phyloP scores from a whole-genome alignment of 1,140 invertebrate genomes.

The Cephus cinctus region DNA sequence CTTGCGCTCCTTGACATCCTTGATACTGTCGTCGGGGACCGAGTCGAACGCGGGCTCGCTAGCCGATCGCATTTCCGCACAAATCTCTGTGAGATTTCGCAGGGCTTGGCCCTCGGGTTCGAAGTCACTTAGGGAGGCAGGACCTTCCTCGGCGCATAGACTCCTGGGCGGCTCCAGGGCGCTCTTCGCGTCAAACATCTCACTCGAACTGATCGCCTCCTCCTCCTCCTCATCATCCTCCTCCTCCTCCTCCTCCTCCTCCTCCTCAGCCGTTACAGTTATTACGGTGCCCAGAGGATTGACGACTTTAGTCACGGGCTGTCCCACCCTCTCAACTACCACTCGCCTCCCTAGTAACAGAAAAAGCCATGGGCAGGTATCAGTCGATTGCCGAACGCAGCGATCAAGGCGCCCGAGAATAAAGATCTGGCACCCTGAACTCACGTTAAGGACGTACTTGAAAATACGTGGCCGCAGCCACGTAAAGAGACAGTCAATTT shows the following conservation, averaged over 20 bases:
- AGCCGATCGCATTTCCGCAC: slow-evolving; percentile 50
- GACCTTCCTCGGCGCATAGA: slow-evolving; percentile 58
- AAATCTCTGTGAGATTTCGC: slow-evolving; percentile 48
- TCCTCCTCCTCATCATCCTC: too few relatives aligned
- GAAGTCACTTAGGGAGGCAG: slow-evolving; percentile 48
- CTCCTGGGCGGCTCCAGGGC: slow-evolving; percentile 45
- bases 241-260: too few relatives aligned
- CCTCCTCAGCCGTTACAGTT: slow-evolving; percentile 56
- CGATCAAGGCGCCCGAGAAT: too few relatives aligned
- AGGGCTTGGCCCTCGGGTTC: slow-evolving; percentile 38
- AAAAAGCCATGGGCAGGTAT: slow-evolving; percentile 76
- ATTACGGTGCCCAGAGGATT: slow-evolving; percentile 72
- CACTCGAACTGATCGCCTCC: slow-evolving; percentile 34
- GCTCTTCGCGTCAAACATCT: slow-evolving; percentile 55
- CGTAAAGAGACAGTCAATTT: too few relatives aligned
- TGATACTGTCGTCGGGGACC: slow-evolving; percentile 45
- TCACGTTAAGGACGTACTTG: too few relatives aligned
- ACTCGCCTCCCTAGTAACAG: slow-evolving; percentile 69
- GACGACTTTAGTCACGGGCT: slow-evolving; percentile 65
- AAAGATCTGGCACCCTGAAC: too few relatives aligned
- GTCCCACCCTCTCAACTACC: slow-evolving; percentile 59
- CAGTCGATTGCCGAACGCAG: too few relatives aligned
- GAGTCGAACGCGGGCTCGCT: slow-evolving; percentile 49
- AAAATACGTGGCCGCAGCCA: too few relatives aligned
- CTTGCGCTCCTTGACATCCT: slow-evolving; percentile 42